These are phyloP conservation scores for Myiagra hebetior DNA, from an alignment of 2,113 vertebrate species.

Conservation along the genomic window DNA sequence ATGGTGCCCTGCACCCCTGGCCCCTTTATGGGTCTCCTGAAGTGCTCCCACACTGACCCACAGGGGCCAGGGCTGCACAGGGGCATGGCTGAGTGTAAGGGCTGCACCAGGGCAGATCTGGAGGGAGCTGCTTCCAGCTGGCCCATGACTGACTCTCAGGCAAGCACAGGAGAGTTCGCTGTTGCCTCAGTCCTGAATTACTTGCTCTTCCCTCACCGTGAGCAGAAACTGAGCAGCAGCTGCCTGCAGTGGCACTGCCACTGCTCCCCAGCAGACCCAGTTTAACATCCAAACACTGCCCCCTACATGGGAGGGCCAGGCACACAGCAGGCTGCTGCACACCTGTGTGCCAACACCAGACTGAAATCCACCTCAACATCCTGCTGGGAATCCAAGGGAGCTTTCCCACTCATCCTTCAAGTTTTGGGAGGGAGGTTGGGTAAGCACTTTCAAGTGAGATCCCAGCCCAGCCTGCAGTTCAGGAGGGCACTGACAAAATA, in stretches of 20 bases:
- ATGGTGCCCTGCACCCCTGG: neutral
- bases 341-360: fast-evolving
- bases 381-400: neutral
- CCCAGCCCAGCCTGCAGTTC: neutral
- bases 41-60: neutral
- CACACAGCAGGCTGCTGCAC: neutral
- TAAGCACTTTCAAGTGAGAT: neutral
- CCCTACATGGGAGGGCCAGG: neutral
- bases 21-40: neutral
- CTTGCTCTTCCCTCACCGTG: neutral
- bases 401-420: neutral
- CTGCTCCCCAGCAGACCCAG: neutral
- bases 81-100: neutral
- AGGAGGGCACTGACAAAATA: neutral
- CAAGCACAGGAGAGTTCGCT: neutral
- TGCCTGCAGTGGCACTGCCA: neutral
- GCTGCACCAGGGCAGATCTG: neutral
- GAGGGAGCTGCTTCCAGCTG: neutral
- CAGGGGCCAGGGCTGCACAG: neutral
- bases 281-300: neutral
- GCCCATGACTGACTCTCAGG: fast-evolving
- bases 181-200: neutral
- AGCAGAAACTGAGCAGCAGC: neutral
- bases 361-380: neutral
- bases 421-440: neutral